Percentiles rank a stretch among this genome's conserved stretches.
These are phyloP conservation scores for Cardiocondyla obscurior DNA, from an alignment of 1,140 invertebrate genomes.

Conservation along the genomic window DNA sequence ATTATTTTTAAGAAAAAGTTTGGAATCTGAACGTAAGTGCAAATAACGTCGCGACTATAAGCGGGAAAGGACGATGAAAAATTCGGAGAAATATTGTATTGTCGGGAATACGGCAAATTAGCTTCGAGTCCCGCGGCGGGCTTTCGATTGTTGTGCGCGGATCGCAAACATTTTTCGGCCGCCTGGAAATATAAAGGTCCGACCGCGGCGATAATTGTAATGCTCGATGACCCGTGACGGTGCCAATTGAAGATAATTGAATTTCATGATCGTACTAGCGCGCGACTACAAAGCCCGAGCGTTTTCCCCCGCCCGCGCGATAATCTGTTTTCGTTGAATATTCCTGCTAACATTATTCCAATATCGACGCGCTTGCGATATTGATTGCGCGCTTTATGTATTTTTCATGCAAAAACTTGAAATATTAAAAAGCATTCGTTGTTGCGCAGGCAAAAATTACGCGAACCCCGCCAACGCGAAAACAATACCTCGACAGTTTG, in stretches of 20 bases:
- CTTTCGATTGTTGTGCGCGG: slow-evolving; percentile 15
- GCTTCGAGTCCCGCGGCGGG: slow-evolving; percentile 32
- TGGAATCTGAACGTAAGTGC: neutral
- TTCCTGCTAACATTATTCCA: slow-evolving; percentile 33
- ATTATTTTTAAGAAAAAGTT: neutral
- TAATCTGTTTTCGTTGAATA: slow-evolving; percentile 43
- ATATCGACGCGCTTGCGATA: neutral
- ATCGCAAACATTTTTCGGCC: slow-evolving; percentile 62
- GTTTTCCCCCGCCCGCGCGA: slow-evolving; percentile 28
- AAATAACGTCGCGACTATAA: neutral
- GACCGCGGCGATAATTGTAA: slow-evolving; percentile 44
- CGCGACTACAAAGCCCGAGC: neutral
- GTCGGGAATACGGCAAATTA: slow-evolving; percentile 53
- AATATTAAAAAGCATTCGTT: slow-evolving; percentile 20
- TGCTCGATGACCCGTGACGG: slow-evolving; percentile 55
- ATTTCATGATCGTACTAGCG: slow-evolving; percentile 50
- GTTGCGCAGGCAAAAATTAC: neutral
- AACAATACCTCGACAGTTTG: neutral
- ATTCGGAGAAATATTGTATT: slow-evolving; percentile 39
- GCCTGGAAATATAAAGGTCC: slow-evolving; percentile 60
- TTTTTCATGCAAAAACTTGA: slow-evolving; percentile 21
- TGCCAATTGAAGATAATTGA: slow-evolving; percentile 52
- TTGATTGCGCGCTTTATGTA: slow-evolving; percentile 6
- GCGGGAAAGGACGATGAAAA: slow-evolving; percentile 46
- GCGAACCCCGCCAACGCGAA: neutral